phyloP scores from a whole-genome alignment of 1,140 invertebrate genomes.

The Drosophila pandora region DNA sequence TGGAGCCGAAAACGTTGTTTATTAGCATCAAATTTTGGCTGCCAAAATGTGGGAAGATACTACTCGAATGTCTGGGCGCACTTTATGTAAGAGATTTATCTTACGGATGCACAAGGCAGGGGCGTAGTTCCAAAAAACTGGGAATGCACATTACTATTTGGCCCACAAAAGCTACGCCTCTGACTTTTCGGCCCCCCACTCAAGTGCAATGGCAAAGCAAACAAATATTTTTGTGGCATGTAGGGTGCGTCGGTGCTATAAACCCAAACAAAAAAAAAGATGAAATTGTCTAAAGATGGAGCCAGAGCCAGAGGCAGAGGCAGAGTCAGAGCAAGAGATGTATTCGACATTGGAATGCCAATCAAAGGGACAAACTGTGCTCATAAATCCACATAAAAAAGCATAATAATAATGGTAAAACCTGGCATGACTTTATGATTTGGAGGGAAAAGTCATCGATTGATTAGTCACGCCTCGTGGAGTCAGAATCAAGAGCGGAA shows the following conservation, averaged over 20 bases:
- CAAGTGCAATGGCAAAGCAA: conserved; percentile 46
- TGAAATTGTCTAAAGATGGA: conserved; percentile 21
- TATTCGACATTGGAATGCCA: conserved; percentile 50
- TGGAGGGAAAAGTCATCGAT: conserved; percentile 10
- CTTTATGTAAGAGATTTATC: conserved; percentile 64
- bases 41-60: conserved; percentile 25
- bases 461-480: conserved; percentile 53
- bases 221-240: conserved; percentile 18
- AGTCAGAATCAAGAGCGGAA: not conserved
- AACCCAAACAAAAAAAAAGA: conserved; percentile 20
- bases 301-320: conserved; percentile 1
- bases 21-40: conserved; percentile 42
- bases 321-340: conserved; percentile 14
- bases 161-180: conserved; percentile 17
- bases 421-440: conserved; percentile 31
- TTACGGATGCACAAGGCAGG: conserved; percentile 8
- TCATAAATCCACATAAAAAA: conserved; percentile 20
- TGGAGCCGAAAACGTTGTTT: conserved; percentile 34
- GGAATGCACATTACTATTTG: conserved; percentile 10
- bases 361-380: conserved; percentile 33
- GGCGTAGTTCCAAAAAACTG: not conserved
- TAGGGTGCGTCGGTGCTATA: conserved; percentile 28
- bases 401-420: conserved; percentile 7
- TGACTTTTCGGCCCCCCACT: conserved; percentile 19
- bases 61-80: conserved; percentile 35